A percentile compares a stretch with the other conserved stretches of the same genome.
Evolutionary conservation across 2,113 vertebrate genomes (phyloP).

Genomic region (Sinosuthora webbiana): DNA sequence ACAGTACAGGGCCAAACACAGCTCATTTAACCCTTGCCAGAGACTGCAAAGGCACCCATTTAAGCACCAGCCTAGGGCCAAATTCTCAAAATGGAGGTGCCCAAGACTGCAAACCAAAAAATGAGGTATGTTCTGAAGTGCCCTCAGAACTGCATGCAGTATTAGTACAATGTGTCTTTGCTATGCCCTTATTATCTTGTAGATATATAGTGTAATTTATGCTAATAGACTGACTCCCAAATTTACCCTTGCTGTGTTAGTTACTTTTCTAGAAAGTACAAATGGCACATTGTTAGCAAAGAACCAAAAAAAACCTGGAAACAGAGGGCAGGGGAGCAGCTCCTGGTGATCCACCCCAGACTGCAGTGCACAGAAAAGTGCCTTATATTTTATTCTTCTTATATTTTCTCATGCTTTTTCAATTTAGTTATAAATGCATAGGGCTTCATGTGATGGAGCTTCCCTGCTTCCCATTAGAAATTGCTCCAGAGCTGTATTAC

Average conservation of each 20-base stretch:
- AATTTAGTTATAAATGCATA: slow-evolving; percentile 32
- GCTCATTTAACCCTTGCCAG: neutral
- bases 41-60: neutral
- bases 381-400: slow-evolving; percentile 4
- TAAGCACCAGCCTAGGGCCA: neutral
- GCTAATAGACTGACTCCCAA: slow-evolving; percentile 59
- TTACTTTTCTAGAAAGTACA: slow-evolving; percentile 56
- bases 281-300: neutral
- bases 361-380: neutral
- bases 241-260: slow-evolving; percentile 63
- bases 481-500: slow-evolving; percentile 13
- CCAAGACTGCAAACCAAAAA: neutral
- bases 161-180: slow-evolving; percentile 54
- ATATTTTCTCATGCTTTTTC: slow-evolving; percentile 41
- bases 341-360: neutral
- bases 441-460: neutral
- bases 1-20: accelerated
- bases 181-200: slow-evolving; percentile 62
- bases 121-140: neutral
- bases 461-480: slow-evolving; percentile 15
- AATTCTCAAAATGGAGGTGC: neutral
- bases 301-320: neutral
- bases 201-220: slow-evolving; percentile 61
- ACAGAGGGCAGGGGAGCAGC: neutral
- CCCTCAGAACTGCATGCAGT: slow-evolving; percentile 1